Conservation (phyloP, 2,113 vertebrate genomes). For the human (Homo sapiens) region GRCh38 chr4:118052501-118053000, state of each 20-base stretch:
- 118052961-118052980: neutral
- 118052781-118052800: neutral
- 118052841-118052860: neutral
- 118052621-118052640: neutral
- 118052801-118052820: neutral
- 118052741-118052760: neutral
- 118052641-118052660: neutral
- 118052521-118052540: no score
- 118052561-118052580: neutral
- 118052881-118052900: neutral
- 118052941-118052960: neutral
- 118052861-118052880: neutral
- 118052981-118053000: neutral
- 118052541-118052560: neutral
- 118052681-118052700: neutral
- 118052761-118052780: neutral
- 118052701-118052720: neutral
- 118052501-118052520: no score
- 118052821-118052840: neutral
- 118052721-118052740: neutral
- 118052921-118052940: neutral
- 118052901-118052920: neutral
- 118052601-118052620: neutral
- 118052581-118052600: neutral
- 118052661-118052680: neutral